phyloP scores from a whole-genome alignment of 2,113 vertebrate species.

The Dromas ardeola region DNA sequence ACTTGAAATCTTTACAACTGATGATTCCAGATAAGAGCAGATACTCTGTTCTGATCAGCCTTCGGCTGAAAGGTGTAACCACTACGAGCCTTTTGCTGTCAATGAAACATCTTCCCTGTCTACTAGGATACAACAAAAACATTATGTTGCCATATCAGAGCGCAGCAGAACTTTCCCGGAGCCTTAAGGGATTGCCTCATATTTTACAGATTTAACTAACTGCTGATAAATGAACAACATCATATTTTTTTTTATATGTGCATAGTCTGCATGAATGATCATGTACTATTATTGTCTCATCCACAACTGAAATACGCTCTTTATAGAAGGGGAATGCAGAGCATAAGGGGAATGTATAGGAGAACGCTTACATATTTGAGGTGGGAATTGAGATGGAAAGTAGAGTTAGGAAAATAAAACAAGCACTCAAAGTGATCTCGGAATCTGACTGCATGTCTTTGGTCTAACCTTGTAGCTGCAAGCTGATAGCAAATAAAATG shows the following conservation, averaged over 20 bases:
- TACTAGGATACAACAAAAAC: conserved; percentile 46
- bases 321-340: not conserved
- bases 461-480: not conserved
- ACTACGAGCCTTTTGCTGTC: conserved; percentile 27
- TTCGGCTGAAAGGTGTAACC: conserved; percentile 65
- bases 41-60: conserved; percentile 42
- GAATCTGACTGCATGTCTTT: not conserved
- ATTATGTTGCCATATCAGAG: conserved; percentile 42
- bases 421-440: not conserved
- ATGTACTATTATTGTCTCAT: conserved; percentile 30
- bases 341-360: not conserved
- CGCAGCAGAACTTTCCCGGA: conserved; percentile 2
- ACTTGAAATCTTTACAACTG: conserved; percentile 68
- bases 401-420: not conserved
- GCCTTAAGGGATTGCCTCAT: conserved; percentile 47
- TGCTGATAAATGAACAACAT: conserved; percentile 41
- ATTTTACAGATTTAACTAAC: conserved; percentile 44
- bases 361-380: not conserved
- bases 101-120: conserved; percentile 42
- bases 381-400: conserved; percentile 10
- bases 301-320: conserved; percentile 10
- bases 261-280: conserved; percentile 48
- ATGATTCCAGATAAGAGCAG: conserved; percentile 58
- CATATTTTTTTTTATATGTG: not conserved
- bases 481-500: not conserved